A percentile compares a stretch with the other conserved stretches of the same genome.
These are phyloP conservation scores for Alosa sapidissima DNA, from an alignment of 2,797 vertebrate species.

Conservation along the genomic window DNA sequence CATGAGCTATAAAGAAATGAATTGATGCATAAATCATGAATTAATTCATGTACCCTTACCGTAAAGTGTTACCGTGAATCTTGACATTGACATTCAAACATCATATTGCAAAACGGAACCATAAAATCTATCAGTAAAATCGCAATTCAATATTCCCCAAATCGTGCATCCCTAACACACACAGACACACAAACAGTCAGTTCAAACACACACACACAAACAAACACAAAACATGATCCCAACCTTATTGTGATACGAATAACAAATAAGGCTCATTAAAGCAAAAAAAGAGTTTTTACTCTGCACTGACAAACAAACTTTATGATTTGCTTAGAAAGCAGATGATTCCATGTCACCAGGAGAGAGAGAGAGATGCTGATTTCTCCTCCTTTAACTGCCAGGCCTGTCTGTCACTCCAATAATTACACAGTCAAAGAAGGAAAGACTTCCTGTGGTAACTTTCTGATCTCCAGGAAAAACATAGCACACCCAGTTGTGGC, in stretches of 20 bases:
- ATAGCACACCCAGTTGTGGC: not conserved
- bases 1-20: too few relatives aligned
- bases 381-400: not conserved
- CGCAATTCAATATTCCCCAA: too few relatives aligned
- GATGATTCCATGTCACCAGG: not conserved
- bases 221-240: not conserved
- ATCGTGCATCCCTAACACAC: not conserved
- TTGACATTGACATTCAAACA: too few relatives aligned
- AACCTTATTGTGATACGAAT: not conserved
- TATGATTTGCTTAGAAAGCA: not conserved
- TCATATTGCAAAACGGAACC: too few relatives aligned
- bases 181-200: not conserved
- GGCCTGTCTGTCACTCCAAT: not conserved
- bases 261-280: not conserved
- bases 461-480: too few relatives aligned
- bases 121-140: too few relatives aligned
- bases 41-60: too few relatives aligned
- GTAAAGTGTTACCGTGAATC: too few relatives aligned
- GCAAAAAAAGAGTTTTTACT: not conserved
- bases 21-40: too few relatives aligned
- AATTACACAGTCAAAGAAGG: not conserved
- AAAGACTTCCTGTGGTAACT: not conserved
- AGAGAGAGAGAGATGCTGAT: not conserved
- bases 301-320: not conserved
- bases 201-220: not conserved